Conservation (phyloP, 2,797 vertebrate species). For the Sylvia borin region DNA sequence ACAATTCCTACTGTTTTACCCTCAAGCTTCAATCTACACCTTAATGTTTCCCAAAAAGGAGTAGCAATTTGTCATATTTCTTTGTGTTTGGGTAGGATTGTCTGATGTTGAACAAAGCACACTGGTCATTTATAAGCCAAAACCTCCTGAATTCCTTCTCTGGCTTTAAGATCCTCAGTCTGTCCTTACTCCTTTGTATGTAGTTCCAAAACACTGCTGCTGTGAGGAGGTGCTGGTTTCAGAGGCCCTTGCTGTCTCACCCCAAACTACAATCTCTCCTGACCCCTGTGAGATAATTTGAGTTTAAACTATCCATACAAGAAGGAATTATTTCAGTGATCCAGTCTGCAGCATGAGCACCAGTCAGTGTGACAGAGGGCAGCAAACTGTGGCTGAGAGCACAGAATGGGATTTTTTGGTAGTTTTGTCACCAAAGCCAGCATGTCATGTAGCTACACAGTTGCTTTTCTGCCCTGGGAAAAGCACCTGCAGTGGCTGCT, state of each 20-base stretch:
- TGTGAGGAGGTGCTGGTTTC: background rate
- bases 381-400: background rate
- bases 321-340: background rate
- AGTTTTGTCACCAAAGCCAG: background rate
- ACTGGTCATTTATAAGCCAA: background rate
- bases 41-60: background rate
- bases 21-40: background rate
- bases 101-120: background rate
- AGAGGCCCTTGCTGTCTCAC: background rate
- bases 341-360: background rate
- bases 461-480: background rate
- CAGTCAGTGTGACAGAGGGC: background rate
- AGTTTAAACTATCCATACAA: background rate
- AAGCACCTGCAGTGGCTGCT: background rate
- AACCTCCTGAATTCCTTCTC: background rate
- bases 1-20: background rate
- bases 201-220: background rate
- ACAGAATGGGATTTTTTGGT: background rate
- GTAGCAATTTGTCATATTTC: background rate
- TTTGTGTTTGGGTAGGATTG: background rate
- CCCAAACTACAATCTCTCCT: background rate
- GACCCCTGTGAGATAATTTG: background rate
- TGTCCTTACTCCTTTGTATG: background rate
- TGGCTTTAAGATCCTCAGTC: background rate
- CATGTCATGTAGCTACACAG: background rate